Percentiles rank a stretch among this genome's conserved stretches.
These are phyloP conservation scores for Piaya cayana DNA, from an alignment of 2,113 vertebrate species.

Conservation along the genomic window DNA sequence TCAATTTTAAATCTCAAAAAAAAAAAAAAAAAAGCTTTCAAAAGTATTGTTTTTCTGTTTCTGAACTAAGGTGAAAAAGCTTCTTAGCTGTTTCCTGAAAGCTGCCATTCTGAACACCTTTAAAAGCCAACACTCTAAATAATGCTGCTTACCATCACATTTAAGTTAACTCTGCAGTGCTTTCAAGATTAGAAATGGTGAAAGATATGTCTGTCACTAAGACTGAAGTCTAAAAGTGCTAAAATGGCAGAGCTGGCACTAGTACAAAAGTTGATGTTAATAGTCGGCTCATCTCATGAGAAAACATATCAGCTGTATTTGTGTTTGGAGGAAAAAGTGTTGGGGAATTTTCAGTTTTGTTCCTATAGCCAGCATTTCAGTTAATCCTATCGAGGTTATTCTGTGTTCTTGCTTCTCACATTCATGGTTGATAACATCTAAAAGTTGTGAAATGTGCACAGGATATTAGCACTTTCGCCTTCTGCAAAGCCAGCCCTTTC, in stretches of 20 bases:
- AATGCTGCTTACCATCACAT: background rate
- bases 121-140: background rate
- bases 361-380: background rate
- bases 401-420: background rate
- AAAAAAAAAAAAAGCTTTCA: background rate
- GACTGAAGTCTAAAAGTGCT: background rate
- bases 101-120: background rate
- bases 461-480: background rate
- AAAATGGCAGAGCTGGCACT: constrained; percentile 25
- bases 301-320: background rate
- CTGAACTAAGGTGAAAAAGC: background rate
- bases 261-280: background rate
- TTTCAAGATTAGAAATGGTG: background rate
- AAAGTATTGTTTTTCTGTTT: background rate
- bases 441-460: background rate
- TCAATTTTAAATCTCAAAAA: background rate
- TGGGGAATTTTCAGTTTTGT: background rate
- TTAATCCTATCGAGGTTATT: constrained; percentile 12
- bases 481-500: background rate
- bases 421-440: background rate
- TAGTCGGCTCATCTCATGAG: background rate
- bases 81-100: background rate
- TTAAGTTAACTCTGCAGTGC: background rate
- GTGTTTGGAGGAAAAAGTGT: background rate
- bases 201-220: background rate